Evolutionary conservation across 2,113 vertebrate genomes (phyloP), one percentile per base, ranked within the genome.

Genomic region (Fulmarus glacialis): DNA sequence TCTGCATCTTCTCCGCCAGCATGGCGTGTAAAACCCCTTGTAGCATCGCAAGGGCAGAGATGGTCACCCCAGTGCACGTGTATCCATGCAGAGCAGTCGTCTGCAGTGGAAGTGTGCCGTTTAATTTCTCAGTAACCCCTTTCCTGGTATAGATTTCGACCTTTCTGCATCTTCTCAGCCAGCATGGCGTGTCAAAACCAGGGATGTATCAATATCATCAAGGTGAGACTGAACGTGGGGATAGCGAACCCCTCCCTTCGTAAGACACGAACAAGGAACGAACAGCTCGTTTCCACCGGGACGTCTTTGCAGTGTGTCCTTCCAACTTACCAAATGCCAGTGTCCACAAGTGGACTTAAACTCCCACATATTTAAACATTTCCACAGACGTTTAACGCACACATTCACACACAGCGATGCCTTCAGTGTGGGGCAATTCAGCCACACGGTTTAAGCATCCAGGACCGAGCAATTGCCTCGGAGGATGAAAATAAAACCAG

Each of bases 61-160:
- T 1, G 38, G 40, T 6, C 80, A 29, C 72, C 42, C 15, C 0
- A 2, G 58, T 2, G 29, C 19, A 24, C 0, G 2, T 34, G 50
- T 13, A 19, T 42, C 64, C 56, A 2, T 5, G 5, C 42, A 53
- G 34, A 48, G 26, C 27, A 40, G 52, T 30, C 2, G 0, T 4
- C 24, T 56, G 5, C 38, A 43, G 26, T 2, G 7, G 56, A 42
- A 18, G 42, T 0, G 2, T 14, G 20, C 0, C 4, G 12, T 43
- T 75, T 6, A 60, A 11, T 29, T 64, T 43, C 53, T 23, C 21
- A 21, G 21, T 21, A 73, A 19, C 5, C 5, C 50, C 22, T 38
- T 58, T 45, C 75, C 67, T 68, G 74, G 29, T n/a, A 30, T 8
- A 70, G 32, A 40, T 83, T 18, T 32, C 5, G 0, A 43, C 18